Evolutionary conservation across 2,888 invertebrate genomes (phyloP), one percentile per base, ranked within the genome.

Genomic region (Ernsta delagoae): DNA sequence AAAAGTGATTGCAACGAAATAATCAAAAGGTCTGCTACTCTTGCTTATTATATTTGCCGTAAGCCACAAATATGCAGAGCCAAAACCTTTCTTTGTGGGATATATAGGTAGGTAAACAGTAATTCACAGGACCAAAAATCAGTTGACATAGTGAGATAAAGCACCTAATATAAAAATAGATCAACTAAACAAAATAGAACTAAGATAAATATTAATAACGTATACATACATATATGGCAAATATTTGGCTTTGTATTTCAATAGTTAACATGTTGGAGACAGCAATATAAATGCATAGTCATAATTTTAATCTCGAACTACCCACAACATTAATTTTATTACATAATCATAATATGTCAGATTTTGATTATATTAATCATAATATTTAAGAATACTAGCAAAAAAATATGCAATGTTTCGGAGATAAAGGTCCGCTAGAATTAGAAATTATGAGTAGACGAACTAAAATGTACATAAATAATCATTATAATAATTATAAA

Each of bases 211-310:
- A 89, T 82, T 86, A 89, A 85, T 85, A 71, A 87, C 86, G 83
- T 88, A 89, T 84, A 89, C 7, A 39, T 39, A 24, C 24, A 24
- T 24, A 24, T 88, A 88, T 92, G 92, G 92, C 92, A 92, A 92
- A 90, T 92, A 90, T 92, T 93, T 92, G 92, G 92, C 92, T 92
- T 90, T 86, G 84, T 85, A 90, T 83, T 79, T 83, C 53, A 41
- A 82, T 83, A 83, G 77, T 83, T 81, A 78, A 83, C 82, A 81
- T 81, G 81, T 50, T 41, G 43, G 34, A 79, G 78, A 80, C 80
- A 75, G 75, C 66, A 60, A 53, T 43, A 7, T 64, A 70, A 64
- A 64, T 70, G 59, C 63, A 56, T 57, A 66, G 71, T 60, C 59
- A 71, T 71, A 39, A 57, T 53, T 70, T 59, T 53, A 39, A 54